A percentile compares a stretch with the other conserved stretches of the same genome.
These are phyloP conservation scores for Apoda limacodes DNA, from an alignment of 2,888 invertebrate genomes.

Conservation along the genomic window DNA sequence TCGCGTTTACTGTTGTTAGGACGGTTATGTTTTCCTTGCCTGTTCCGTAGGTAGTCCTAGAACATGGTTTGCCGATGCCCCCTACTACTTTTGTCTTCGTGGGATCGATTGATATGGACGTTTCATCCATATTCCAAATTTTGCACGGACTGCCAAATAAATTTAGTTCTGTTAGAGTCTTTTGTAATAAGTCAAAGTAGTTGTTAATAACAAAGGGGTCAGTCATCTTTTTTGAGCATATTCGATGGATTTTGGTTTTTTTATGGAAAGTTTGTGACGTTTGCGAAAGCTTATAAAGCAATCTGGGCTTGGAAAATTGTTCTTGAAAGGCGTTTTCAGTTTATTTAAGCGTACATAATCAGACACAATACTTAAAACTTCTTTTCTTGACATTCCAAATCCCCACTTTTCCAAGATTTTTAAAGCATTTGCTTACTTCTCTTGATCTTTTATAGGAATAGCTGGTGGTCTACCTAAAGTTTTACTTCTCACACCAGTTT, in stretches of 20 bases:
- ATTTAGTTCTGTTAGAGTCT: conserved; percentile 7
- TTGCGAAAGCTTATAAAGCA: conserved; percentile 20
- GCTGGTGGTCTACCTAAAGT: conserved; percentile 21
- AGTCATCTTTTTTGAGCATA: conserved; percentile 7
- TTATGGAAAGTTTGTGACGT: conserved; percentile 17
- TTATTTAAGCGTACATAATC: conserved; percentile 16
- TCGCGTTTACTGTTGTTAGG: conserved; percentile 19
- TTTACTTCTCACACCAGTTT: conserved; percentile 8
- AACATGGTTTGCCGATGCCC: conserved; percentile 2
- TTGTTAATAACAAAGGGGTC: conserved; percentile 8
- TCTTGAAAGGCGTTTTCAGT: conserved; percentile 12
- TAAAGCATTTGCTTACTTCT: conserved; percentile 18
- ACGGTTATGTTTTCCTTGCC: conserved; percentile 20
- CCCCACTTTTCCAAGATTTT: conserved; percentile 25
- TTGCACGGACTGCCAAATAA: conserved; percentile 2
- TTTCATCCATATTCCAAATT: conserved; percentile 15
- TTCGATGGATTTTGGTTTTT: conserved; percentile 8
- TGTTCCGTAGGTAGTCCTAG: conserved; percentile 10
- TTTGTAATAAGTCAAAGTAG: conserved; percentile 5
- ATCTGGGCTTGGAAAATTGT: conserved; percentile 16
- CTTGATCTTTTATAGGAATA: conserved; percentile 20
- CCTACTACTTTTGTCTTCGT: conserved; percentile 14
- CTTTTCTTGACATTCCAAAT: conserved; percentile 24
- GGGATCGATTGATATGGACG: conserved; percentile 14
- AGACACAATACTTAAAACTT: conserved; percentile 17